These are phyloP conservation scores for Fabriciana adippe DNA, from an alignment of 2,888 invertebrate genomes.

Conservation along the genomic window DNA sequence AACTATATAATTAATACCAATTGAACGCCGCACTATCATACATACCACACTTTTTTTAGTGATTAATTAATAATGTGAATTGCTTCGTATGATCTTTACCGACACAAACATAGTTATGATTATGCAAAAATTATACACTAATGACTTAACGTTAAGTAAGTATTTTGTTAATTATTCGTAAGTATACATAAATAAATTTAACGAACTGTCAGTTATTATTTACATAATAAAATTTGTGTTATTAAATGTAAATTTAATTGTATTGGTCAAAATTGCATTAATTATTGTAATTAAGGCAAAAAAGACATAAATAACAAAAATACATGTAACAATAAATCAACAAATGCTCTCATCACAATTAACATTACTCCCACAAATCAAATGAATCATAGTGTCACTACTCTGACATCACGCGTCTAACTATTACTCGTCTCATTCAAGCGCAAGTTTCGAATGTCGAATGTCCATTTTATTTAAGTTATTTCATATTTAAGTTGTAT, in stretches of 20 bases:
- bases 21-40: slow-evolving; percentile 22
- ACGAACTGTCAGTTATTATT: no score
- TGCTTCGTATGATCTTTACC: neutral
- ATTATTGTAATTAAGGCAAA: neutral
- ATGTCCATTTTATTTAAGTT: slow-evolving; percentile 20
- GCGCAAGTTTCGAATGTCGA: slow-evolving; percentile 42
- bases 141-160: no score
- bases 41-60: slow-evolving; percentile 10
- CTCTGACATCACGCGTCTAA: slow-evolving; percentile 56
- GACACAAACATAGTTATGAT: no score
- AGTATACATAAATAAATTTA: no score
- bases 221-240: no score
- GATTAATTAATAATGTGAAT: neutral
- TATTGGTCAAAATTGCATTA: neutral
- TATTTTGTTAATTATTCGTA: no score
- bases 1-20: slow-evolving; percentile 38
- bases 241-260: neutral
- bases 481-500: neutral
- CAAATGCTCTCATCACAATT: slow-evolving; percentile 15
- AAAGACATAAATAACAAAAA: neutral
- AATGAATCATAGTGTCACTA: slow-evolving; percentile 51
- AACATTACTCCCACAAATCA: slow-evolving; percentile 44
- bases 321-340: slow-evolving; percentile 13
- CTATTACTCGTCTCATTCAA: slow-evolving; percentile 58
- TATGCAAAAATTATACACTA: no score